Conservation (phyloP, 1,140 invertebrate genomes). For the Subanguina moxae region DNA sequence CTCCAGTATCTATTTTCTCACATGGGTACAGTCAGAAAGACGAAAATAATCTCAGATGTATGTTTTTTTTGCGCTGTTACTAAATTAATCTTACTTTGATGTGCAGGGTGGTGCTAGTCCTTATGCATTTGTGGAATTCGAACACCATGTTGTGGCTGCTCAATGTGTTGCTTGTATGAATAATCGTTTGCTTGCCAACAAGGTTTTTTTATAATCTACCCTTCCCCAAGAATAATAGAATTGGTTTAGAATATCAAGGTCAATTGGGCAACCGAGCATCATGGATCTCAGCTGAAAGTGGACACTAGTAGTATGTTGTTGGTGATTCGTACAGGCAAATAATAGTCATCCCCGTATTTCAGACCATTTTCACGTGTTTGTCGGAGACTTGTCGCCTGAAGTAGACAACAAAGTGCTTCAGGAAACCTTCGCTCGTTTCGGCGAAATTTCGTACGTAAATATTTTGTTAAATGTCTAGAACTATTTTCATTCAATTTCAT, state of each 20-base stretch:
- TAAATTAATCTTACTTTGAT: not conserved
- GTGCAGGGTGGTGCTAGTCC: slow-evolving; percentile 68
- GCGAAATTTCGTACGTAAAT: slow-evolving; percentile 87
- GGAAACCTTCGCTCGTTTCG: slow-evolving; percentile 94
- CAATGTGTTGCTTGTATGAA: slow-evolving; percentile 95
- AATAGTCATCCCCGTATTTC: slow-evolving; percentile 47
- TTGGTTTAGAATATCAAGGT: slow-evolving; percentile 99
- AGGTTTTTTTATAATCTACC: slow-evolving; percentile 71
- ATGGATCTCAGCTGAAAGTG: slow-evolving; percentile 91
- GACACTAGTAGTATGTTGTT: slow-evolving; percentile 78
- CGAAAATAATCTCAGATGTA: slow-evolving; percentile 91
- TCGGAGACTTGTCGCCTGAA: slow-evolving; percentile 96
- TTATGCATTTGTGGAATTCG: slow-evolving; percentile 95
- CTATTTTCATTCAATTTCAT: not conserved
- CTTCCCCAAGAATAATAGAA: too few relatives aligned
- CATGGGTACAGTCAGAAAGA: slow-evolving; percentile 90
- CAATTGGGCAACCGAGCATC: slow-evolving; percentile 95
- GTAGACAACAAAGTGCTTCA: slow-evolving; percentile 92
- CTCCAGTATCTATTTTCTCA: slow-evolving; percentile 91
- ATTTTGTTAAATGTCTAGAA: too few relatives aligned
- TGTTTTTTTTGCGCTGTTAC: slow-evolving; percentile 42
- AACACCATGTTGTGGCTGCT: slow-evolving; percentile 82
- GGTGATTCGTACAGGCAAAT: not conserved
- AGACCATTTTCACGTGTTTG: slow-evolving; percentile 96
- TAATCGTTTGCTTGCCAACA: slow-evolving; percentile 85